Evolutionary conservation across 2,797 vertebrate genomes (phyloP), one percentile per base, ranked within the genome.

Genomic region (Microctenopoma stevenorrisi): DNA sequence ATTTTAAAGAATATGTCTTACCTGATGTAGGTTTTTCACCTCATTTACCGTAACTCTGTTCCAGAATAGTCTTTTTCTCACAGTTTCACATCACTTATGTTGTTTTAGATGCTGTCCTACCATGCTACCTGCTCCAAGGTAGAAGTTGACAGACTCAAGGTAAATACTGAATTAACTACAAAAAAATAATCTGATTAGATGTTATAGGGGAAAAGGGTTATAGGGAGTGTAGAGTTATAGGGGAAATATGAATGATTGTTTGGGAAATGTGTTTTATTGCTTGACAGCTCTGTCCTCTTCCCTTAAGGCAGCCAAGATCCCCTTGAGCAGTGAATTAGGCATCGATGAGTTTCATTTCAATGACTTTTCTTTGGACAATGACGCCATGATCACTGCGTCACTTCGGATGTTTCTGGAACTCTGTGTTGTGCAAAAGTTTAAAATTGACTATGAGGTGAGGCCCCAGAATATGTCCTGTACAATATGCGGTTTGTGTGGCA

Each of bases 401-500:
- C 92, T 95, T 8, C 84, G 94, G 67, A 95, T 95, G 94, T 95
- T 95, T 83, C 81, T 93, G 79, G 94, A 95, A 74, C 93, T 95
- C 1, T 93, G 93, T 12, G 94, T 89, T 0, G 92, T 94, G 56
- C 94, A 95, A 68, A 94, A 93, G 82, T 95, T 95, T 83, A 95
- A 95, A 86, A 94, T 95, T 51, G 94, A 95, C 87, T 95, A 95
- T 52, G 93, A 95, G 89, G 94, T 94, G 74, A 91, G 84, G n/a
- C 7, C 6, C 18, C 22, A 12, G 28, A 47, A 50, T 46, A 10
- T 44, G 10, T 49, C 15, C 2, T 33, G n/a, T 55, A 43, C 66
- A 35, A 46, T 18, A 16, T 48, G 4, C 18, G 33, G 15, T 53
- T n/a, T 52, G 22, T 22, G 14, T 59, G 9, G 11, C 11, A 40